A percentile compares a stretch with the other conserved stretches of the same genome.
Evolutionary conservation across 2,888 invertebrate species (phyloP).

Genomic region (Bugula neritina): DNA sequence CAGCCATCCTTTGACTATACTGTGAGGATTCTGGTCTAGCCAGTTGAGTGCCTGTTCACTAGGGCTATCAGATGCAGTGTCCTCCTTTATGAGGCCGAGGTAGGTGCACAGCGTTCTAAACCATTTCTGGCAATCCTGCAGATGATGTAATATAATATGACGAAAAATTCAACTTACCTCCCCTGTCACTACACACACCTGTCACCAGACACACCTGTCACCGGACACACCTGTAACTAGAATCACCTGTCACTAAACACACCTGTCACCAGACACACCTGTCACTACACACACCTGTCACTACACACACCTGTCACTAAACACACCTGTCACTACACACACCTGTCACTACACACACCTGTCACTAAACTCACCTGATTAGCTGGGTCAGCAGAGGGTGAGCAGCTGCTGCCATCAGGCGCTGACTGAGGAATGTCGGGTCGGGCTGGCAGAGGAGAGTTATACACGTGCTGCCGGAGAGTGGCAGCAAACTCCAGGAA

Average conservation of each 20-base stretch:
- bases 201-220: too few species aligned
- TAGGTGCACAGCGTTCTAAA: conserved; percentile 29
- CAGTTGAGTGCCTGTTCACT: conserved; percentile 34
- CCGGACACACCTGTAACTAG: too few species aligned
- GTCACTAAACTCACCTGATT: not conserved
- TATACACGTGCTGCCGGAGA: conserved; percentile 67
- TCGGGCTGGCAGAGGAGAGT: not conserved
- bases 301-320: too few species aligned
- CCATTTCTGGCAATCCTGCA: conserved; percentile 30
- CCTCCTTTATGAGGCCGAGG: conserved; percentile 26
- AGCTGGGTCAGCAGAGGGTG: not conserved
- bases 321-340: too few species aligned
- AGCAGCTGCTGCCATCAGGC: not conserved
- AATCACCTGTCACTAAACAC: too few species aligned
- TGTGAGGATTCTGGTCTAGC: conserved; percentile 43
- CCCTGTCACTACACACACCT: too few species aligned
- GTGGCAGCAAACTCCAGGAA: conserved; percentile 77
- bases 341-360: too few species aligned
- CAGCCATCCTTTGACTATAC: conserved; percentile 63
- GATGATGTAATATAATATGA: too few species aligned
- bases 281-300: too few species aligned
- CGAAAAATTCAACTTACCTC: too few species aligned
- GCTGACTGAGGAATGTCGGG: too few species aligned
- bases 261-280: too few species aligned
- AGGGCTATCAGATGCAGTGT: not conserved